A percentile compares a stretch with the other conserved stretches of the same genome.
Conservation (phyloP, 2,888 invertebrate genomes). For the Apomyelois bistriatella region DNA sequence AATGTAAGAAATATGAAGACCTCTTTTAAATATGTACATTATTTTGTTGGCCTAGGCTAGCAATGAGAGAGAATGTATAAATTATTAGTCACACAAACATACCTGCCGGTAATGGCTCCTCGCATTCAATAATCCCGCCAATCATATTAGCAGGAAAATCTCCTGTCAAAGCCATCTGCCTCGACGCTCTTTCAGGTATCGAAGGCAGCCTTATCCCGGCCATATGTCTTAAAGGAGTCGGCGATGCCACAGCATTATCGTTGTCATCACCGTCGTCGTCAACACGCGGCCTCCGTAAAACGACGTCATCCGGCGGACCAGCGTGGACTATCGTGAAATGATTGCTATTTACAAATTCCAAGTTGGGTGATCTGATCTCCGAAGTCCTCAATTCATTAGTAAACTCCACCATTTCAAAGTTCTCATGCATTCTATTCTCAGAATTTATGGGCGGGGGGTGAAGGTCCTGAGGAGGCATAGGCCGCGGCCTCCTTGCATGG, state of each 20-base stretch:
- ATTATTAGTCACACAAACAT: constrained; percentile 38
- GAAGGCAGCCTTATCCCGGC: constrained; percentile 89
- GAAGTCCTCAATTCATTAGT: constrained; percentile 71
- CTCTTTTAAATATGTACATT: too few relatives aligned
- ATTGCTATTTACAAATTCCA: constrained; percentile 79
- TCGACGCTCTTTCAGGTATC: constrained; percentile 86
- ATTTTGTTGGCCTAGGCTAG: too few relatives aligned
- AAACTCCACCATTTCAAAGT: constrained; percentile 72
- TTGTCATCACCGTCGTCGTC: constrained; percentile 65
- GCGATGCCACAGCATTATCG: constrained; percentile 75
- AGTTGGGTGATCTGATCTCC: constrained; percentile 75
- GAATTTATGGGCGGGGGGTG: constrained; percentile 72
- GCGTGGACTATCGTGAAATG: constrained; percentile 78
- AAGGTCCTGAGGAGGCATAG: constrained; percentile 78
- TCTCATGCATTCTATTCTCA: constrained; percentile 50
- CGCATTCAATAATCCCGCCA: constrained; percentile 81
- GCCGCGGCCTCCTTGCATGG: constrained; percentile 85
- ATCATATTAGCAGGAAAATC: constrained; percentile 77
- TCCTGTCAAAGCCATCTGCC: constrained; percentile 78
- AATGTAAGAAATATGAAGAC: constrained; percentile 4
- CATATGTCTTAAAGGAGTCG: constrained; percentile 83
- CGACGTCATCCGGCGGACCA: constrained; percentile 71
- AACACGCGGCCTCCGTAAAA: constrained; percentile 66
- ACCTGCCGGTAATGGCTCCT: constrained; percentile 93
- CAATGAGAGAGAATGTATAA: too few relatives aligned